These are phyloP conservation scores for Machaerirhynchus nigripectus DNA, from an alignment of 2,113 vertebrate genomes.

Conservation along the genomic window DNA sequence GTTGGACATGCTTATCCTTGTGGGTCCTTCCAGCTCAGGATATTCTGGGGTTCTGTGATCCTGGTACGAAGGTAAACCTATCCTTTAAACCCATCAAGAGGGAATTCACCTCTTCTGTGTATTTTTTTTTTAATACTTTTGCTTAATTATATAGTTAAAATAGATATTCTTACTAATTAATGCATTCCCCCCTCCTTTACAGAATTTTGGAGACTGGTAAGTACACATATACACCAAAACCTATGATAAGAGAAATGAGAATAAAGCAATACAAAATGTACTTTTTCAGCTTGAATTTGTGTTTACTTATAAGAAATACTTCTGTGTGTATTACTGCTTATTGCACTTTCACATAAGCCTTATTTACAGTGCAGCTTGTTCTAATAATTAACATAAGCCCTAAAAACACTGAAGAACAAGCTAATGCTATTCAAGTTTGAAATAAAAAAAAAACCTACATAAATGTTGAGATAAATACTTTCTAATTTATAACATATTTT, in stretches of 20 bases:
- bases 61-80: neutral
- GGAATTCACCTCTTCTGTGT: neutral
- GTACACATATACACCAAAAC: neutral
- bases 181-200: neutral
- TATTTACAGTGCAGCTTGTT: neutral
- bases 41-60: neutral
- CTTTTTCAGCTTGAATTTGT: neutral
- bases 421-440: neutral
- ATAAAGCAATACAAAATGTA: neutral
- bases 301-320: neutral
- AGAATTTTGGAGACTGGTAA: neutral
- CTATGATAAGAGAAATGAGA: neutral
- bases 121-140: neutral
- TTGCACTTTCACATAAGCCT: neutral
- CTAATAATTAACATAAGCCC: neutral
- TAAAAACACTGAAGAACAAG: neutral
- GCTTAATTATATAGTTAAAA: neutral
- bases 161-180: neutral
- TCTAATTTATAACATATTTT: neutral
- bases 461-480: neutral
- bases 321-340: neutral
- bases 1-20: fast-evolving
- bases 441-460: neutral
- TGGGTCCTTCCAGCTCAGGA: neutral
- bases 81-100: neutral